Base-by-base conservation (phyloP, 2,113 vertebrate genomes). In the Pangasianodon hypophthalmus region DNA sequence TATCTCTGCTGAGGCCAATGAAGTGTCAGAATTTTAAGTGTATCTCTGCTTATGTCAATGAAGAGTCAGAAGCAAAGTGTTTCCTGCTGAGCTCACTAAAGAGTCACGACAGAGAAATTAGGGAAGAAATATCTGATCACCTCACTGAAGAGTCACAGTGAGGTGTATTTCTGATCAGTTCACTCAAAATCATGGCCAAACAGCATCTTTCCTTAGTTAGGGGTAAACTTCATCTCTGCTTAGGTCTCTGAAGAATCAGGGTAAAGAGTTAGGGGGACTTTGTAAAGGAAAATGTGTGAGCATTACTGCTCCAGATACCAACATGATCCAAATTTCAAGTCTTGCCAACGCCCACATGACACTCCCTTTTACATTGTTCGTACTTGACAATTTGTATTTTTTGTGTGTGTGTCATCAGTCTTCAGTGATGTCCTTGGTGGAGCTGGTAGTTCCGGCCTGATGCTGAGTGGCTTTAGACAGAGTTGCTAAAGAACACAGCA, bases 371-470 rank as follows among this genome's bases (percentile, higher is more conserved):
- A 14, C 6, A 29, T 64, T 50, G 26, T 75, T 24, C 18, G 41
- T 26, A 62, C 46, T 64, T 18, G 41, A 41, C 16, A 41, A 37
- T n/a, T 9, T 73, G 69, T 41, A 13, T 13, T 67, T 4, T 13
- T 2, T 67, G 67, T 71, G 24, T 37, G n/a, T 32, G n/a, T 93
- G 91, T 92, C 92, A 94, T 94, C 92, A 90, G 88, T 90, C 90
- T 92, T 92, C 91, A 90, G 92, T 95, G 94, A 95, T 94, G 94
- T 94, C 93, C 93, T 91, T 86, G 90, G 93, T 92, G 91, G 90
- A 92, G 93, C 93, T 56, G 87, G 93, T 85, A 94, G 93, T 94
- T 90, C 91, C 92, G 92, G 93, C 92, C 92, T 94, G 93, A 95
- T 94, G 93, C 93, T 92, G 92, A 92, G 85, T 73, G 89, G 86